Conservation (phyloP, 92 coral and sea anemone genomes). For the Palythoa grandiflora region DNA sequence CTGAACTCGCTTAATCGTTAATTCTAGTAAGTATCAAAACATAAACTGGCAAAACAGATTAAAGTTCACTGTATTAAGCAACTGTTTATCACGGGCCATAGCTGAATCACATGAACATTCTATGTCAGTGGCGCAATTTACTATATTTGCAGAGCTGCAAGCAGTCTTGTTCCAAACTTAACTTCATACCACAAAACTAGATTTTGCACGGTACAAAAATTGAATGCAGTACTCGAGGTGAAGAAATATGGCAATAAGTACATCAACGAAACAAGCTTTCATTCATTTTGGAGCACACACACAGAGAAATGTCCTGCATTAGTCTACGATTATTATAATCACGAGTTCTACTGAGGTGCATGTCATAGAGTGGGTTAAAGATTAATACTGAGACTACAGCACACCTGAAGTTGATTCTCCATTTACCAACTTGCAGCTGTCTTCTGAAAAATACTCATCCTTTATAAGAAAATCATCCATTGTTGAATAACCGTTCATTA, state of each 20-base stretch:
- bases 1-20: neutral
- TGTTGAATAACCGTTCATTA: constrained; percentile 33
- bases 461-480: constrained; percentile 22
- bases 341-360: neutral
- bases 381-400: neutral
- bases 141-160: neutral
- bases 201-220: neutral
- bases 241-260: neutral
- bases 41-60: neutral
- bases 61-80: neutral
- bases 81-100: neutral
- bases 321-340: neutral
- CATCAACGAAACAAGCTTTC: neutral
- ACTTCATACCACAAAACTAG: neutral
- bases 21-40: neutral
- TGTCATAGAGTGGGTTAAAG: neutral
- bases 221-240: neutral
- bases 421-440: constrained; percentile 9
- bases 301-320: neutral
- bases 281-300: neutral
- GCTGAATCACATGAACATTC: neutral
- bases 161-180: neutral
- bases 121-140: neutral
- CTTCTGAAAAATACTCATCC: neutral
- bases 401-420: constrained; percentile 20